Evolutionary conservation across 2,888 invertebrate species (phyloP), one percentile per base, ranked within the genome.

Genomic region (Agonopterix subpropinquella): DNA sequence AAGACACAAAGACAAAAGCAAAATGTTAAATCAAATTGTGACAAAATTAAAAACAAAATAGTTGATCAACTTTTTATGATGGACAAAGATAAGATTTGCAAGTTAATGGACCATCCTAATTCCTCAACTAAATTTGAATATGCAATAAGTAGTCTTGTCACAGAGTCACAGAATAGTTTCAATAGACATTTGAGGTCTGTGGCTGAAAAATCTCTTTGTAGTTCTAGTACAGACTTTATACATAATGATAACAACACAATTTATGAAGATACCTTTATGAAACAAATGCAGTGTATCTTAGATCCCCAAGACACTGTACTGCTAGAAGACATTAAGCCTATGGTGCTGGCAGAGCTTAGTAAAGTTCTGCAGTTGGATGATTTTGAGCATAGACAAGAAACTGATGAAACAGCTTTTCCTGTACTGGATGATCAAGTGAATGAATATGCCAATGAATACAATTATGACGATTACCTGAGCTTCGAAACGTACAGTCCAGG

Each of bases 211-310:
- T 87, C 89, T 8, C 64, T 89, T 1, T 73, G 72, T 49, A 73
- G 67, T 47, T 72, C 81, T 39, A 78, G 76, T 59, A 83, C 75
- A 64, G 85, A 69, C 65, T 90, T 65, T 91, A 83, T 58, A 90
- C 92, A 62, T 53, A 94, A 80, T 61, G 92, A 90, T 46, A 95
- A 89, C 54, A 85, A 87, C 51, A 65, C 94, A 51, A 87, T 93
- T 90, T 87, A 92, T 91, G 67, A 96, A 69, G 65, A 95, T 90
- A 89, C 95, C 90, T 80, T 95, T 91, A 78, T 96, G 94, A 66
- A 95, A 81, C 64, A 93, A 75, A 79, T 91, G 89, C 90, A 89
- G 52, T 89, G 90, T 44, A 83, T 91, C 59, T 62, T 91, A 18
- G 91, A 91, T 61, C 90, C 91, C 0, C 89, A 90, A 56, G 91